These are phyloP conservation scores for Andrena trimmerana DNA, from an alignment of 2,888 invertebrate genomes.

Conservation along the genomic window DNA sequence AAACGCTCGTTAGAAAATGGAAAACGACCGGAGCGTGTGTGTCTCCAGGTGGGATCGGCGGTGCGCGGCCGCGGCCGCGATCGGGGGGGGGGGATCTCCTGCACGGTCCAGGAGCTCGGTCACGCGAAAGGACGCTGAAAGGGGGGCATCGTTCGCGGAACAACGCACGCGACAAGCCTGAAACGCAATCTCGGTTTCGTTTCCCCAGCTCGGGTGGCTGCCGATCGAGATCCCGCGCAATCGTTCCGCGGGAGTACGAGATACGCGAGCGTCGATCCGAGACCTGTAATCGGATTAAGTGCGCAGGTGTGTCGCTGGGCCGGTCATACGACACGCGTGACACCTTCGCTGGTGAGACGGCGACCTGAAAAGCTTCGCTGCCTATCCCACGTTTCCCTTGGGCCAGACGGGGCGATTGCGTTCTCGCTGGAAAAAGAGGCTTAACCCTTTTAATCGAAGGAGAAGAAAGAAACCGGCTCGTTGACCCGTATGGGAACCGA, in stretches of 20 bases:
- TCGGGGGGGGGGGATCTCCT: background rate
- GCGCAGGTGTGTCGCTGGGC: conserved; percentile 63
- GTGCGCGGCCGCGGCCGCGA: background rate
- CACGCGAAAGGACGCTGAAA: conserved; percentile 28
- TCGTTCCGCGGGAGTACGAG: conserved; percentile 30
- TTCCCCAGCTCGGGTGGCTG: conserved; percentile 16
- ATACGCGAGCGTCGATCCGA: conserved; percentile 48
- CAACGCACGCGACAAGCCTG: conserved; percentile 1
- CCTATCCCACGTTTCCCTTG: background rate
- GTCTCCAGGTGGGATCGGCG: background rate
- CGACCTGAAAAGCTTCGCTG: conserved; percentile 1
- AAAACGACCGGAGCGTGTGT: conserved; percentile 1
- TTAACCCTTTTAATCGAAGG: conserved; percentile 44
- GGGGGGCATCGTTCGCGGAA: conserved; percentile 32
- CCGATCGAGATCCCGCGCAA: conserved; percentile 52
- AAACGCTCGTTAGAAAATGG: conserved; percentile 34
- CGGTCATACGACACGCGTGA: conserved; percentile 38
- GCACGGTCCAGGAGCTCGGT: background rate
- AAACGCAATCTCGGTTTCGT: conserved; percentile 51
- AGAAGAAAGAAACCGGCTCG: conserved; percentile 39
- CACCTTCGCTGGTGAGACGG: conserved; percentile 42
- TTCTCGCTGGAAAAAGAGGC: conserved; percentile 48
- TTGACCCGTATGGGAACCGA: conserved; percentile 50
- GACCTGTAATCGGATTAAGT: conserved; percentile 69
- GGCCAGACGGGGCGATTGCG: conserved; percentile 34